Evolutionary conservation across 1,140 invertebrate species (phyloP).

Genomic region (Heterodera carotae): DNA sequence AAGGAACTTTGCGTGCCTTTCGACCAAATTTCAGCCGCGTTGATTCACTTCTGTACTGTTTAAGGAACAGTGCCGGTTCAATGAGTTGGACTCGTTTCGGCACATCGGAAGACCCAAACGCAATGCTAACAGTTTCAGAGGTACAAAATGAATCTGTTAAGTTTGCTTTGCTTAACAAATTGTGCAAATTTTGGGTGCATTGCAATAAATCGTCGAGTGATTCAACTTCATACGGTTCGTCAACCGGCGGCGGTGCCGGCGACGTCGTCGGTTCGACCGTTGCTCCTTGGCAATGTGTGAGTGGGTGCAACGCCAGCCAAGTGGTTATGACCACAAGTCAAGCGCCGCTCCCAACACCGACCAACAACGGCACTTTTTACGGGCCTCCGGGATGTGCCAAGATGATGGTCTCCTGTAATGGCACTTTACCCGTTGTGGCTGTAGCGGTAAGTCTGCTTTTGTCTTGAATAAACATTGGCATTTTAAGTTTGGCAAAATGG

Average conservation of each 20-base stretch:
- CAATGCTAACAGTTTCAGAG: constrained; percentile 11
- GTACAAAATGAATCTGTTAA: not conserved
- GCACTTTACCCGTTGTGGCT: not conserved
- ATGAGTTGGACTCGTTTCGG: constrained; percentile 15
- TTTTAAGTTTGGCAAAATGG: constrained; percentile 19
- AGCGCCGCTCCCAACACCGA: not conserved
- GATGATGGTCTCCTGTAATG: constrained; percentile 3
- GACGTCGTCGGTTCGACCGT: too few relatives aligned
- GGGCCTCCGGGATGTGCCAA: constrained; percentile 1
- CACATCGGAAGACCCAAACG: constrained; percentile 13
- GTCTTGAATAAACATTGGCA: not conserved
- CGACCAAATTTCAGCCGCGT: constrained; percentile 6
- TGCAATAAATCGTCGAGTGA: too few relatives aligned
- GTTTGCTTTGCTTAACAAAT: not conserved
- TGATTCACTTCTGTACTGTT: constrained; percentile 7
- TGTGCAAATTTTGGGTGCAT: too few relatives aligned
- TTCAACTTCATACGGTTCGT: too few relatives aligned
- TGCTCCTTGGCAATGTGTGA: constrained; percentile 23
- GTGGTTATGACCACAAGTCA: not conserved
- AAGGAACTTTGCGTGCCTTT: constrained; percentile 5
- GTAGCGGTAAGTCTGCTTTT: not conserved
- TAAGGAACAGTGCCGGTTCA: not conserved
- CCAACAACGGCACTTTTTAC: not conserved
- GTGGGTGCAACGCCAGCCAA: constrained; percentile 11
- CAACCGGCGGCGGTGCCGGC: too few relatives aligned